Evolutionary conservation across 1,140 invertebrate species (phyloP), one percentile per base, ranked within the genome.

Genomic region (Monochamus saltuarius): DNA sequence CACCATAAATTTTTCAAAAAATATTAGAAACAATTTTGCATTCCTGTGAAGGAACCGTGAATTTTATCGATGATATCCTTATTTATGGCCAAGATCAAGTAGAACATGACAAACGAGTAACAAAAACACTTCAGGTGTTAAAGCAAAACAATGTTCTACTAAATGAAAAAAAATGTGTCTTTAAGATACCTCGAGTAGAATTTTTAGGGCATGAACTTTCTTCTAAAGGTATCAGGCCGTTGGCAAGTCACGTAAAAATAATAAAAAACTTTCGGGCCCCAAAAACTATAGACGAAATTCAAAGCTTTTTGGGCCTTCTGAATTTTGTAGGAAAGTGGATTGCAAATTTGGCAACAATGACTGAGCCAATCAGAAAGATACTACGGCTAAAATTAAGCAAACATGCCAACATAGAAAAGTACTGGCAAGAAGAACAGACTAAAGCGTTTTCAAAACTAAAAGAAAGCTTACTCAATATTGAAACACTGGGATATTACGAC

Each of bases 401-500:
- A 57, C 69, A 68, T n/a, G 68, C 66, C 17, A 62, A 62, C 14
- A 67, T 60, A 73, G 70, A 53, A 51, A 73, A 43, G 45, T 78
- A 35, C 68, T 73, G 70, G 39, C n/a, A 11, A 51, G 59, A 13
- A 61, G 59, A 52, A 17, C 10, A 56, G 47, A 17, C 34, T 10
- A 3, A 16, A 19, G 9, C n/a, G 4, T 49, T 49, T n/a, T 1
- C 4, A 58, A 36, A 10, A 58, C 59, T 16, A 61, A 74, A 61
- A 56, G 36, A 14, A 54, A 22, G 17, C 17, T 16, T 40, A 56
- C 2, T 39, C 43, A 17, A 13, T n/a, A 46, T 79, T 19, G 36
- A 42, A 36, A 79, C 49, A 77, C 82, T 36, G 87, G 86, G 86
- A 19, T 64, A 60, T 39, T 64, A 56, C 34, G 56, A 66, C 42